Base-by-base conservation (phyloP, 2,113 vertebrate species). In the Prochilodus magdalenae region DNA sequence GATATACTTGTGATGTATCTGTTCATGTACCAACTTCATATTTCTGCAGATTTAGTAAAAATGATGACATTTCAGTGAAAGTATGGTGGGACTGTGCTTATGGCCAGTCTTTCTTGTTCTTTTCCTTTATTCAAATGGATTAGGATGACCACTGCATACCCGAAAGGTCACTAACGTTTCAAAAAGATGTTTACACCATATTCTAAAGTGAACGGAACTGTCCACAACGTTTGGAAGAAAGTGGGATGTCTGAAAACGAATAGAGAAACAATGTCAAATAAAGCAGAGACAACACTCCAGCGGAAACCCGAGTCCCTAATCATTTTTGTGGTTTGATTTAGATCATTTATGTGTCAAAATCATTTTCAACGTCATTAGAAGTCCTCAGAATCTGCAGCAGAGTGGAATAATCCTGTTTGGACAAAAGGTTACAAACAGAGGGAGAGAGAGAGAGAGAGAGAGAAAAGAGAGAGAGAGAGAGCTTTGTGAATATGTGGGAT, bases 361-460 rank as follows among this genome's bases (percentile, higher is more conserved):
- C 73, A 92, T 93, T 90, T 88, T 78, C 65, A 83, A 78, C 80
- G 89, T 83, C 40, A 86, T 89, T 86, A 87, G 60, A 77, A 88
- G 65, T 62, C 53, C 72, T 67, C 85, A 59, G 79, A 73, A 86
- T 75, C 73, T 87, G 73, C 77, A 87, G 84, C 83, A 81, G 66
- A 84, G 80, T 89, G 88, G 89, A 92, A 93, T 87, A 93, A 93
- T 92, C 89, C 83, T 83, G 81, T 91, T 90, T 76, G 69, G 44
- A 75, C 20, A 75, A 89, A 89, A 80, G 77, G 67, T 75, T 75
- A 87, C 5, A 53, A 72, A 84, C 79, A 73, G 80, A 86, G 75
- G 81, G 73, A 82, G 75, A 6, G 24, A 59, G n/a, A n/a, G n/a
- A n/a, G n/a, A n/a, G n/a, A n/a, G n/a, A 6, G 6, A 6, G 6